Evolutionary conservation across 1,140 invertebrate species (phyloP).

Genomic region (Nautilus pompilius): DNA sequence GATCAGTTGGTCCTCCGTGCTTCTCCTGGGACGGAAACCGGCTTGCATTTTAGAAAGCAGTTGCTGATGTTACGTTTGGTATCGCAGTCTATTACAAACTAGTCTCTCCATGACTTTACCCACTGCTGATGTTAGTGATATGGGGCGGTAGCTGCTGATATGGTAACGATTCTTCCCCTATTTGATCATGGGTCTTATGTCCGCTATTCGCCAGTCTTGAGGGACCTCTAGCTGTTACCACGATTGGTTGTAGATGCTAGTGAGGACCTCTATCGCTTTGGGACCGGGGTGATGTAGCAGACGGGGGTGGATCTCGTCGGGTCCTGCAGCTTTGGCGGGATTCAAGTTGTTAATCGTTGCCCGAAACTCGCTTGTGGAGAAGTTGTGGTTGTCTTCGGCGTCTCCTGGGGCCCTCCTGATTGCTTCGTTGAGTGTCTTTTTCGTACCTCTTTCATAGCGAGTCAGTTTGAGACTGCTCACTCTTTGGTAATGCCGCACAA

Average conservation of each 20-base stretch:
- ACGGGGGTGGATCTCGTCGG: background rate
- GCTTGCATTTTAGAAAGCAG: slow-evolving; percentile 1
- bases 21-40: slow-evolving; percentile 1
- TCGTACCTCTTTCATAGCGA: background rate
- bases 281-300: background rate
- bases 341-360: background rate
- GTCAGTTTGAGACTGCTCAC: background rate
- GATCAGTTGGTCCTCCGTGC: background rate
- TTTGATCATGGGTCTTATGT: background rate
- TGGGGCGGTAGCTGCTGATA: background rate
- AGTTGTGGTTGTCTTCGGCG: background rate
- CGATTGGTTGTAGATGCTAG: background rate
- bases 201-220: background rate
- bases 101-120: background rate
- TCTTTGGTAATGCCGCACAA: background rate
- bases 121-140: background rate
- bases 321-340: too few species aligned
- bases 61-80: background rate
- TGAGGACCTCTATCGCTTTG: background rate
- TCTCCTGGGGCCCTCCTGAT: background rate
- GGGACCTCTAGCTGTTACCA: background rate
- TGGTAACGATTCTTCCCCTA: background rate
- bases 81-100: background rate
- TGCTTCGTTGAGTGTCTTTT: background rate
- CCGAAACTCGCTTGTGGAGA: background rate